Conservation (phyloP, 2,113 vertebrate species). For the Corvus moneduloides region DNA sequence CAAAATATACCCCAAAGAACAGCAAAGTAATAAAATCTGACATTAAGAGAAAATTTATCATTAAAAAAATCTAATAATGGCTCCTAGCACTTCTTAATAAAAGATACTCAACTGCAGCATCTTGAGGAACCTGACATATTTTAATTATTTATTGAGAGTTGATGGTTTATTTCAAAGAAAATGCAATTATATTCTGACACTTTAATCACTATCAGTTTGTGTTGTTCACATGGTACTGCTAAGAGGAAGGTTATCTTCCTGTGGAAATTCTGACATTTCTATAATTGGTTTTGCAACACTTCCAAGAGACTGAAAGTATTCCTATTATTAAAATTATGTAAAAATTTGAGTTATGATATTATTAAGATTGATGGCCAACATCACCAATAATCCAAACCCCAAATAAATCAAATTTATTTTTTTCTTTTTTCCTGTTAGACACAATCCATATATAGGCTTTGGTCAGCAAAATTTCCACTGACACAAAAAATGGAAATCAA, state of each 20-base stretch:
- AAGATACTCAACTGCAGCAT: slow-evolving; percentile 43
- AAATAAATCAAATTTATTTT: not conserved
- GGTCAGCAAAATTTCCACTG: not conserved
- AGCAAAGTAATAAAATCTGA: slow-evolving; percentile 54
- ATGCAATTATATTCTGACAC: slow-evolving; percentile 63
- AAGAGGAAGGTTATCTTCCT: slow-evolving; percentile 57
- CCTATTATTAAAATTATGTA: slow-evolving; percentile 28
- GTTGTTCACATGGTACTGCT: slow-evolving; percentile 55
- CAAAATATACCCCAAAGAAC: slow-evolving; percentile 34
- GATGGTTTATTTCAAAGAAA: slow-evolving; percentile 67
- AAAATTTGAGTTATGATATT: slow-evolving; percentile 33
- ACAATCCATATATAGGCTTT: not conserved
- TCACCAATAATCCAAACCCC: not conserved
- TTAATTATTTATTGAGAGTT: slow-evolving; percentile 71
- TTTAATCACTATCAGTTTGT: slow-evolving; percentile 66
- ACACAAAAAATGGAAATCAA: not conserved
- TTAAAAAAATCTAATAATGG: slow-evolving; percentile 51
- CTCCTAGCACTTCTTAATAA: slow-evolving; percentile 66
- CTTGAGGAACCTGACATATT: slow-evolving; percentile 51
- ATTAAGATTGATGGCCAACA: slow-evolving; percentile 43
- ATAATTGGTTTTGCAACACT: slow-evolving; percentile 50
- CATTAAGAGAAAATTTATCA: slow-evolving; percentile 55
- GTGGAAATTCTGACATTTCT: slow-evolving; percentile 60
- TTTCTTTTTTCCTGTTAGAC: not conserved
- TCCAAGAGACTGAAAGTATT: slow-evolving; percentile 36